Percentiles rank a stretch among this genome's conserved stretches.
phyloP scores from a whole-genome alignment of 2,113 vertebrate genomes.

The Rhegmatorhina hoffmannsi region DNA sequence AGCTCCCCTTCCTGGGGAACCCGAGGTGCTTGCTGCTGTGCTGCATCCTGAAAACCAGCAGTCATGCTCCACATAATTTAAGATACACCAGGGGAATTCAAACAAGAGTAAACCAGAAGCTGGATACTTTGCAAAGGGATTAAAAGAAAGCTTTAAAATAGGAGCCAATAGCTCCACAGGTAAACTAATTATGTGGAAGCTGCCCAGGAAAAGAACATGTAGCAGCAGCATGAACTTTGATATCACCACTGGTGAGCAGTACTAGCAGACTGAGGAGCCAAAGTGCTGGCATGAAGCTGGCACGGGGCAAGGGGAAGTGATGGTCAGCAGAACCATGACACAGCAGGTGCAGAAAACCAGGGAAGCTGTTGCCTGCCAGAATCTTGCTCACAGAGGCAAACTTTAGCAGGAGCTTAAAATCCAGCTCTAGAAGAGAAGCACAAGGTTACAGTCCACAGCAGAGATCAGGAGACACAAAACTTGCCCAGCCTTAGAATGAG shows the following conservation, averaged over 20 bases:
- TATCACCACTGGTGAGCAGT: fast-evolving
- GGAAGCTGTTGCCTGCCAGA: not conserved
- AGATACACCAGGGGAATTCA: not conserved
- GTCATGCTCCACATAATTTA: fast-evolving
- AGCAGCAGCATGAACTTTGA: not conserved
- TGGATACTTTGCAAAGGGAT: not conserved
- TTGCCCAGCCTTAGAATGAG: not conserved
- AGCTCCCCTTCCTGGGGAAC: not conserved
- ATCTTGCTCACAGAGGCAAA: not conserved
- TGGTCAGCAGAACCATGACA: fast-evolving
- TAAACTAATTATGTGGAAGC: not conserved
- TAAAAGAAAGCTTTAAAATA: not conserved
- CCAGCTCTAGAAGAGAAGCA: not conserved
- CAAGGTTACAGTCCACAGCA: not conserved
- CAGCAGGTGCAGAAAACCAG: not conserved
- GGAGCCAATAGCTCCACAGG: not conserved
- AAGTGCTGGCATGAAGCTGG: not conserved
- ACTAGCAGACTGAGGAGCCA: not conserved
- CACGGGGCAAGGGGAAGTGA: not conserved
- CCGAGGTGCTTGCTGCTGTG: not conserved
- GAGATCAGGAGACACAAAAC: not conserved
- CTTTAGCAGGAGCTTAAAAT: not conserved
- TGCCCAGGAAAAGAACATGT: not conserved
- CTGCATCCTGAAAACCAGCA: not conserved
- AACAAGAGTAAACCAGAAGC: not conserved